Percentiles rank a stretch among this genome's conserved stretches.
Evolutionary conservation across 2,113 vertebrate genomes (phyloP).

Genomic region (Oceanites oceanicus): DNA sequence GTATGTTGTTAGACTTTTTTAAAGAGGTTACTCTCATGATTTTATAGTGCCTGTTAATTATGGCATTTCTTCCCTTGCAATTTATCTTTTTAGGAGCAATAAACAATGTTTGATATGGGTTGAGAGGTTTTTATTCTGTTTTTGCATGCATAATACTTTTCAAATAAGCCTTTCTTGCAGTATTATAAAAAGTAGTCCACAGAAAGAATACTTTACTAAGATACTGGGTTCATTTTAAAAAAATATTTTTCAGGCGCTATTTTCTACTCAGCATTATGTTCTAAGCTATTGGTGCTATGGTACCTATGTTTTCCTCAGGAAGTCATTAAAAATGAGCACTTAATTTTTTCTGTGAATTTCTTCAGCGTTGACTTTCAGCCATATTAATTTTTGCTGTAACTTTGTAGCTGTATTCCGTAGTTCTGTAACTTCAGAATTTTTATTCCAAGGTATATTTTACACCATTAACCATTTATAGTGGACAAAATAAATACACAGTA

Average conservation of each 20-base stretch:
- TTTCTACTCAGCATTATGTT: neutral
- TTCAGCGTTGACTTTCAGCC: neutral
- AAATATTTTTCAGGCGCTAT: neutral
- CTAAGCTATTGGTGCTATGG: neutral
- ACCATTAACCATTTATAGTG: neutral
- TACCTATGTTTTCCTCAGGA: neutral
- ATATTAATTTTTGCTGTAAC: neutral
- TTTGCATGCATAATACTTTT: neutral
- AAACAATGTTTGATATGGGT: neutral
- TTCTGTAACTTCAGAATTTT: neutral
- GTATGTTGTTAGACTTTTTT: constrained; percentile 42
- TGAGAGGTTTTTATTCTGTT: neutral
- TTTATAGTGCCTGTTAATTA: constrained; percentile 3
- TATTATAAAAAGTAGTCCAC: neutral
- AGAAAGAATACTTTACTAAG: neutral
- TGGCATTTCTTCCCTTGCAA: neutral
- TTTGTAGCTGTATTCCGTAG: neutral
- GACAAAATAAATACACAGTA: neutral
- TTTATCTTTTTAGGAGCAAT: constrained; percentile 13
- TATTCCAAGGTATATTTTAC: neutral
- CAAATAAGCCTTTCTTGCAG: neutral
- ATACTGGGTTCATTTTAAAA: neutral
- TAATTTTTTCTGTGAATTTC: neutral
- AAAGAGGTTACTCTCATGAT: neutral
- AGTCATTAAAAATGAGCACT: neutral